phyloP scores from a whole-genome alignment of 1,140 invertebrate genomes.

The Ptiloglossa arizonensis region DNA sequence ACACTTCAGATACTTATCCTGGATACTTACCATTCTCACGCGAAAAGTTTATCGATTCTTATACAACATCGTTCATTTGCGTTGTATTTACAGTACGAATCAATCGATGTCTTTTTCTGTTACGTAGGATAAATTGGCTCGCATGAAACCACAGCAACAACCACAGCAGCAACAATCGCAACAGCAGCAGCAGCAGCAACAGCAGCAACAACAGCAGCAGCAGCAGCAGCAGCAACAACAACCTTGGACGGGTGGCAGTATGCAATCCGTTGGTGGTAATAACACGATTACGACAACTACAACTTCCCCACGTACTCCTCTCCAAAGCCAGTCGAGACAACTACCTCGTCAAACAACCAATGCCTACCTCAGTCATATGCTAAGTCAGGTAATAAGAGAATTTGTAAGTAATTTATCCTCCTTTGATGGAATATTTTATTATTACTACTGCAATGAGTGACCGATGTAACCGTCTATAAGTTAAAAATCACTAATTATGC shows the following conservation, averaged over 20 bases:
- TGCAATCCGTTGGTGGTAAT: conserved; percentile 76
- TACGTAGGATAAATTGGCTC: conserved; percentile 82
- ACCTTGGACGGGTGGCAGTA: conserved; percentile 76
- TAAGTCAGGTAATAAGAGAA: conserved; percentile 74
- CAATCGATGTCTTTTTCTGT: not conserved
- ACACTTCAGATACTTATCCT: too few species aligned
- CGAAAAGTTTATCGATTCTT: too few species aligned
- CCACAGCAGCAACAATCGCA: conserved; percentile 81
- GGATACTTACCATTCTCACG: too few species aligned
- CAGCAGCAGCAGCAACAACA: conserved; percentile 73
- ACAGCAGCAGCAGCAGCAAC: conserved; percentile 84
- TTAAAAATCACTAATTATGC: too few species aligned
- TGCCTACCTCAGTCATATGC: conserved; percentile 83
- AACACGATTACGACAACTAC: conserved; percentile 77
- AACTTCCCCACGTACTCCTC: conserved; percentile 75
- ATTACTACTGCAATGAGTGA: too few species aligned
- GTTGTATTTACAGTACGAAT: not conserved
- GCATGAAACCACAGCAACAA: conserved; percentile 79
- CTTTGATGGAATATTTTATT: conserved; percentile 1
- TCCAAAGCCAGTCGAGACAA: conserved; percentile 80
- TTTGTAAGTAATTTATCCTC: not conserved
- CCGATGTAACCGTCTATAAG: too few species aligned
- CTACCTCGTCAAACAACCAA: conserved; percentile 82
- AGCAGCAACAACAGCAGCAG: conserved; percentile 81
- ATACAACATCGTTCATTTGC: too few species aligned